These are phyloP conservation scores for Adelges cooleyi DNA, from an alignment of 1,140 invertebrate genomes.

Conservation along the genomic window DNA sequence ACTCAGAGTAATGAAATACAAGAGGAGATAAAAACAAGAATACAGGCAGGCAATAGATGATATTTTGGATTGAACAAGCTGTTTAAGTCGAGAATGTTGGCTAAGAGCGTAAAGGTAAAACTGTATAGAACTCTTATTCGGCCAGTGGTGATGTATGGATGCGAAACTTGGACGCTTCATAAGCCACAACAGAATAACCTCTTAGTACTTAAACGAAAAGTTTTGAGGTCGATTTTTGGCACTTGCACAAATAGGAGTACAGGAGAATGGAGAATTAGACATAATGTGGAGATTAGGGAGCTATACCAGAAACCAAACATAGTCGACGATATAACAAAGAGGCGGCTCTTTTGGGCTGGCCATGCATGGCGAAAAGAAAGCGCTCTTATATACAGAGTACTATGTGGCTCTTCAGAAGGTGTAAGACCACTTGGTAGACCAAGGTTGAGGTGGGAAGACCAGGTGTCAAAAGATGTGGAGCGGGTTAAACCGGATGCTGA, in stretches of 20 bases:
- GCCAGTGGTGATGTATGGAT: neutral
- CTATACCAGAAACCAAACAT: slow-evolving; percentile 10
- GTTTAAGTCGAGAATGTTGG: neutral
- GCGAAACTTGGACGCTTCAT: neutral
- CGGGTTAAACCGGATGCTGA: neutral
- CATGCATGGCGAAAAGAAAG: slow-evolving; percentile 5
- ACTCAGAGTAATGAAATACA: too few relatives aligned
- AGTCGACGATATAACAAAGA: too few relatives aligned
- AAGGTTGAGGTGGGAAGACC: neutral
- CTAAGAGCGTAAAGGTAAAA: neutral
- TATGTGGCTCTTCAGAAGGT: neutral
- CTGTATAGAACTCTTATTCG: neutral
- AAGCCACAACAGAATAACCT: too few relatives aligned
- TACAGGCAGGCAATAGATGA: neutral
- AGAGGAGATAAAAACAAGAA: too few relatives aligned
- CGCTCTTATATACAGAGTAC: neutral
- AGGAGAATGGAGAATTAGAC: slow-evolving; percentile 5
- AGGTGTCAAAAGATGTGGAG: neutral
- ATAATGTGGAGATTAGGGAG: slow-evolving; percentile 16
- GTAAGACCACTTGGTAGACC: neutral
- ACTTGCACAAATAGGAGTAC: neutral
- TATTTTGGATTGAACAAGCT: slow-evolving; percentile 2
- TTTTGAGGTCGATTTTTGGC: too few relatives aligned
- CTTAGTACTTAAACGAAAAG: too few relatives aligned
- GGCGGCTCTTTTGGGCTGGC: too few relatives aligned